phyloP scores from a whole-genome alignment of 2,888 invertebrate species.

The Zygaena filipendulae region DNA sequence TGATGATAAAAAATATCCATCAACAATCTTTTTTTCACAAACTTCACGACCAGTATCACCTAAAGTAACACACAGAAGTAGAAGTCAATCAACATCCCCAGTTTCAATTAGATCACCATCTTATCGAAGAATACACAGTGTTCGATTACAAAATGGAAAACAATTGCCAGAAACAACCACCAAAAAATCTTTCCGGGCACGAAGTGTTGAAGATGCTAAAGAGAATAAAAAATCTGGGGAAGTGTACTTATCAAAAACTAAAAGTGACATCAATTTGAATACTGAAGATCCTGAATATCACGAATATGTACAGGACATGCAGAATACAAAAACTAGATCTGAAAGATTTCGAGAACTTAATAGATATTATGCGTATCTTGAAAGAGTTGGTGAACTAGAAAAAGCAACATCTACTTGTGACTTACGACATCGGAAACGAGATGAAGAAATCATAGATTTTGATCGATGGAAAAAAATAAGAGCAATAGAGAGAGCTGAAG shows the following conservation, averaged over 20 bases:
- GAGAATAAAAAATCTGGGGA: conserved; percentile 36
- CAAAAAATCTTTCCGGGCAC: conserved; percentile 65
- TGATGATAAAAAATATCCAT: conserved; percentile 26
- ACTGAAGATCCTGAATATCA: conserved; percentile 72
- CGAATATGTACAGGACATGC: conserved; percentile 73
- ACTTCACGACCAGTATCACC: conserved; percentile 52
- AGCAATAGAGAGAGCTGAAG: conserved; percentile 82
- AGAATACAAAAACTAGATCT: conserved; percentile 75
- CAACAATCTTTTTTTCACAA: conserved; percentile 46
- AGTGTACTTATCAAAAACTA: conserved; percentile 28
- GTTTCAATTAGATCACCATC: conserved; percentile 74
- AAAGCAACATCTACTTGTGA: conserved; percentile 77
- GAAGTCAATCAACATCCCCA: conserved; percentile 65
- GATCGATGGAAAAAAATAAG: conserved; percentile 88
- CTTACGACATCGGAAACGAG: conserved; percentile 76
- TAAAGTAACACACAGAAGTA: conserved; percentile 35
- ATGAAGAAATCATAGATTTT: conserved; percentile 86
- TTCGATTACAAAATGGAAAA: conserved; percentile 44
- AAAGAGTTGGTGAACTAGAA: conserved; percentile 86
- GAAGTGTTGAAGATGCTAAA: conserved; percentile 74
- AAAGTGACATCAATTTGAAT: conserved; percentile 45
- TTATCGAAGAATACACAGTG: conserved; percentile 71
- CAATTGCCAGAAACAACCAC: conserved; percentile 33
- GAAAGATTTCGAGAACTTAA: conserved; percentile 87
- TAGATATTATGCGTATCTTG: conserved; percentile 86